A percentile compares a stretch with the other conserved stretches of the same genome.
phyloP scores from a whole-genome alignment of 23 tunicate genomes.

The Clavelina lepadiformis region DNA sequence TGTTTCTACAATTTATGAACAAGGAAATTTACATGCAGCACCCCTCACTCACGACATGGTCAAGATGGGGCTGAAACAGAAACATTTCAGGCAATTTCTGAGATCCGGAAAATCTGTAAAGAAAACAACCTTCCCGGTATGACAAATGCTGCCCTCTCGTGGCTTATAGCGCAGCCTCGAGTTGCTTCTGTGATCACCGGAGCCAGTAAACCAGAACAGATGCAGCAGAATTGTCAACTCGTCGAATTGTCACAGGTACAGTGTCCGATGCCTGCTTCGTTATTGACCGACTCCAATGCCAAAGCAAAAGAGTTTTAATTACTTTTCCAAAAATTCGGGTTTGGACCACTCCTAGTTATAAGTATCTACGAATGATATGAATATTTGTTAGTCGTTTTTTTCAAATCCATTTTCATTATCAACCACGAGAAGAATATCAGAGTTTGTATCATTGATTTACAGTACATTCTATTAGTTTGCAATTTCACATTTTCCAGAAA shows the following conservation, averaged over 20 bases:
- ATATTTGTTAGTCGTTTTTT: no score
- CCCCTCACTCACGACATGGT: slow-evolving; percentile 24
- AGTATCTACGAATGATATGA: background rate
- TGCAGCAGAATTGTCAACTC: slow-evolving; percentile 28
- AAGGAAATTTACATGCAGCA: no score
- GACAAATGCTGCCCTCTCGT: slow-evolving; percentile 38
- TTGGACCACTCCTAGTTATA: background rate
- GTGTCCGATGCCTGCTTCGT: background rate
- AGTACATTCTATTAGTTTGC: background rate
- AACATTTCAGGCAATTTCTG: slow-evolving; percentile 36
- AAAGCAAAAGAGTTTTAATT: background rate
- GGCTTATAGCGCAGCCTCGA: slow-evolving; percentile 38
- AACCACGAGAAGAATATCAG: background rate
- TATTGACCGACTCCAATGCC: background rate
- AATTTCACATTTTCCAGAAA: background rate
- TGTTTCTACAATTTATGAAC: background rate
- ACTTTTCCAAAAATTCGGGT: background rate
- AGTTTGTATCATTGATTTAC: background rate
- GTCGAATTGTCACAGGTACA: slow-evolving; percentile 20
- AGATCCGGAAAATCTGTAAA: slow-evolving; percentile 22
- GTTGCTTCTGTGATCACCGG: slow-evolving; percentile 48
- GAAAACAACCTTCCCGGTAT: slow-evolving; percentile 6
- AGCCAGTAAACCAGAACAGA: slow-evolving; percentile 62
- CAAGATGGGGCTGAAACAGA: slow-evolving; percentile 28
- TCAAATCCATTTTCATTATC: no score